Evolutionary conservation across 2,113 vertebrate genomes (phyloP), one percentile per base, ranked within the genome.

Genomic region (Chascanopsetta lugubris): DNA sequence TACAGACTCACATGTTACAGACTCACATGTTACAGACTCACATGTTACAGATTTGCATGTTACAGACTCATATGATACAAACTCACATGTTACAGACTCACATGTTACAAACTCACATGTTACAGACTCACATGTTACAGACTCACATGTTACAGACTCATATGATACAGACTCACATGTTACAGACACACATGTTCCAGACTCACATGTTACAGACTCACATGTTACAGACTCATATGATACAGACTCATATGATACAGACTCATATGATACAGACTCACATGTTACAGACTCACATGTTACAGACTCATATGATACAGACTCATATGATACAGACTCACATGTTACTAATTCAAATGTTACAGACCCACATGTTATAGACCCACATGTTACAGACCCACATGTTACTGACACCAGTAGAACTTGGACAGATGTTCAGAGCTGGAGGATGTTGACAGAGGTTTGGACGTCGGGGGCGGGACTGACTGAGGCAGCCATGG

Each of bases 381-480:
- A 1, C 38, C n/a, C 38, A n/a, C 17, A 42, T 6, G 17, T 2
- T 6, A n/a, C 38, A 2, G 15, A 1, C 4, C 3, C 38, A n/a
- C 38, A 40, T 6, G 38, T 2, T 6, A n/a, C 17, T 0, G 17
- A 1, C 17, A 30, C 45, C 0, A 18, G 43, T 0, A 18, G 15
- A 27, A n/a, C 30, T 2, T 43, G 61, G 9, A 58, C 67, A 0
- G 20, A 34, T 13, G 12, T 26, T 48, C 77, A 61, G 27, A 83
- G 79, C 17, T 79, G 72, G 55, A 77, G 71, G 27, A 75, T 73
- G 0, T 24, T 42, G 0, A 72, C 63, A 3, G 48, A 57, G 0
- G 32, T 21, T 25, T 62, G 73, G 0, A 13, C 47, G 0, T 53
- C 72, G 6, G 57, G 59, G 38, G 30, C 65, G 2, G 17, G 78